These are phyloP conservation scores for Phlogophora meticulosa DNA, from an alignment of 2,888 invertebrate genomes.

Conservation along the genomic window DNA sequence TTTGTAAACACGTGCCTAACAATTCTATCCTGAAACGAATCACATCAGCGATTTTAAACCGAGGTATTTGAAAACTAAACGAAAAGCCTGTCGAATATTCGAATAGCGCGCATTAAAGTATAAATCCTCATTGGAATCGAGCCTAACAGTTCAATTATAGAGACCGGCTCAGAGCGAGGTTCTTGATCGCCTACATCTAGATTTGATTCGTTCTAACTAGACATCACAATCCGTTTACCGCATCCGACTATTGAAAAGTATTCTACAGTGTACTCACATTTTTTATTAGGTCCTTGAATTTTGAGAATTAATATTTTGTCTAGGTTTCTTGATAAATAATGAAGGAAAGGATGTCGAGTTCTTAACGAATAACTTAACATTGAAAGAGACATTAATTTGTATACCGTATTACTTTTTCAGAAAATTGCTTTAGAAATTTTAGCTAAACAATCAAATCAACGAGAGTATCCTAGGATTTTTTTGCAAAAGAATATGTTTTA, in stretches of 20 bases:
- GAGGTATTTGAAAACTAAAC: constrained; percentile 24
- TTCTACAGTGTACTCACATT: constrained; percentile 76
- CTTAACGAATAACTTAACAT: too few species aligned
- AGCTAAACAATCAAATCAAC: not conserved
- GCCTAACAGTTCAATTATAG: constrained; percentile 81
- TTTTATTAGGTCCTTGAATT: constrained; percentile 10
- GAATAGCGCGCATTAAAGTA: constrained; percentile 49
- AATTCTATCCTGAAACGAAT: constrained; percentile 1
- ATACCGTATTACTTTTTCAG: too few species aligned
- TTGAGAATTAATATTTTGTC: not conserved
- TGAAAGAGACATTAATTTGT: too few species aligned
- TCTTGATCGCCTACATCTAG: constrained; percentile 82
- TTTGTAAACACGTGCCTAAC: not conserved
- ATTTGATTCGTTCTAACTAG: constrained; percentile 88
- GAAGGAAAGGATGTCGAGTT: not conserved
- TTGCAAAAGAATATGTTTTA: not conserved
- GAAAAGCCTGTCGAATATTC: constrained; percentile 41
- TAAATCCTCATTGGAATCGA: constrained; percentile 70
- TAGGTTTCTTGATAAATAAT: not conserved
- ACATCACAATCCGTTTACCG: constrained; percentile 86
- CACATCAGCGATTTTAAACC: constrained; percentile 24
- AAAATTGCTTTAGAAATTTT: not conserved
- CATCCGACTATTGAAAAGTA: constrained; percentile 83
- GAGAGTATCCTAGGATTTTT: not conserved
- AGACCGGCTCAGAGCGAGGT: constrained; percentile 69